These are phyloP conservation scores for Phyllopteryx taeniolatus DNA, from an alignment of 2,113 vertebrate species.

Conservation along the genomic window DNA sequence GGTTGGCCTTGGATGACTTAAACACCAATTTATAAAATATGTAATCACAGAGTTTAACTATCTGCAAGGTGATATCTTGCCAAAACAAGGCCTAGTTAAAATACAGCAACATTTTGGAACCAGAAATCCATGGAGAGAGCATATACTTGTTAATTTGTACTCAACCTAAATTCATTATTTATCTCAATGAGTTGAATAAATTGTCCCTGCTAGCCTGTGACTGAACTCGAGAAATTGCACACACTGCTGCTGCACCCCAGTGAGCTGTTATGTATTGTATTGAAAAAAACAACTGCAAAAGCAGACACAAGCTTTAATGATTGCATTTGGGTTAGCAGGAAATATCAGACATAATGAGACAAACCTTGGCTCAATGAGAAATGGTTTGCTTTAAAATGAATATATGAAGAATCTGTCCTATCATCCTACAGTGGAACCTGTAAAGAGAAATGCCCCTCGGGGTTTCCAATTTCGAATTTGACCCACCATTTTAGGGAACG, in stretches of 20 bases:
- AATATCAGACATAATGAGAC: conserved; percentile 38
- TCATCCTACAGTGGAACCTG: too few relatives aligned
- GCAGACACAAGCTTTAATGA: conserved; percentile 40
- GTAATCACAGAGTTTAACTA: conserved; percentile 15
- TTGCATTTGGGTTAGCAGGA: conserved; percentile 50
- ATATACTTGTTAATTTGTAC: conserved; percentile 42
- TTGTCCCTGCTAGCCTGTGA: conserved; percentile 49
- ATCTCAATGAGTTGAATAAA: conserved; percentile 58
- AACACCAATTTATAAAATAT: conserved; percentile 14
- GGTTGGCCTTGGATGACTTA: conserved; percentile 5
- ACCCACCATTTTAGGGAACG: too few relatives aligned
- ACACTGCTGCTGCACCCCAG: conserved; percentile 26
- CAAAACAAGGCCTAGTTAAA: conserved; percentile 34
- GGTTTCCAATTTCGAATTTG: background rate
- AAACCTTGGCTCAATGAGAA: background rate
- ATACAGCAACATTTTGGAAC: conserved; percentile 41
- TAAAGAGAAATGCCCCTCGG: too few relatives aligned
- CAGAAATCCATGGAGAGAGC: conserved; percentile 40
- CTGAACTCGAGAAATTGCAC: conserved; percentile 59
- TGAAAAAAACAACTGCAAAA: conserved; percentile 13
- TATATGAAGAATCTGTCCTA: too few relatives aligned
- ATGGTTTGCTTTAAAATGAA: too few relatives aligned
- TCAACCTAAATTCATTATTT: conserved; percentile 70
- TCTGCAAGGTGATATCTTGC: background rate
- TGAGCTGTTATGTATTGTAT: conserved; percentile 36